These are phyloP conservation scores for Zeus faber DNA, from an alignment of 2,113 vertebrate species.

Conservation along the genomic window DNA sequence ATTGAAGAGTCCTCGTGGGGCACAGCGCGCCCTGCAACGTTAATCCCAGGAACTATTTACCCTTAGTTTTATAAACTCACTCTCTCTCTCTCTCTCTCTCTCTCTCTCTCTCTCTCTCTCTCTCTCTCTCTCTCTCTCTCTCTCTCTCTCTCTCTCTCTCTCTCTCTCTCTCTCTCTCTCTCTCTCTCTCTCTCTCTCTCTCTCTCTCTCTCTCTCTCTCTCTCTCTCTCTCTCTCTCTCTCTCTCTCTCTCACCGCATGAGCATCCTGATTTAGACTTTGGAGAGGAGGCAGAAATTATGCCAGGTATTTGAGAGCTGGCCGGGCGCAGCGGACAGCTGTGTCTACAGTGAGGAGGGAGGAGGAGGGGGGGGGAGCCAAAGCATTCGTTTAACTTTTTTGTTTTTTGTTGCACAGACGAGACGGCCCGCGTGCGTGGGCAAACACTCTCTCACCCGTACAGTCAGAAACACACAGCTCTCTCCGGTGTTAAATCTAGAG, in stretches of 20 bases:
- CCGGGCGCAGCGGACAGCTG: not conserved
- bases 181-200: not conserved
- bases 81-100: no score
- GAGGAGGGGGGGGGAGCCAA: no score
- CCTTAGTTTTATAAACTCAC: slow-evolving; percentile 20
- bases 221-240: not conserved
- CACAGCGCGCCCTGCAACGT: not conserved
- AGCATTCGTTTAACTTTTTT: not conserved
- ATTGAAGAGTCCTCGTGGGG: slow-evolving; percentile 2
- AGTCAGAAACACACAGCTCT: no score
- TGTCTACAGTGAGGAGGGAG: not conserved
- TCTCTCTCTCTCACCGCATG: not conserved
- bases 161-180: not conserved
- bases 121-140: not conserved
- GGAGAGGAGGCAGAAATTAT: no score
- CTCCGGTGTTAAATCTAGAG: no score
- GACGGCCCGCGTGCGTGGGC: no score
- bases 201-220: not conserved
- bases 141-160: not conserved
- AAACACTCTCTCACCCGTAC: no score
- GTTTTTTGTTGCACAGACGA: no score
- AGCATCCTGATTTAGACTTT: not conserved
- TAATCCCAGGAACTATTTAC: slow-evolving; percentile 17
- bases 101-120: slow-evolving; percentile 1
- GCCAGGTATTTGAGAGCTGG: not conserved